phyloP scores from a whole-genome alignment of 2,888 invertebrate species.

The Stenurella melanura region DNA sequence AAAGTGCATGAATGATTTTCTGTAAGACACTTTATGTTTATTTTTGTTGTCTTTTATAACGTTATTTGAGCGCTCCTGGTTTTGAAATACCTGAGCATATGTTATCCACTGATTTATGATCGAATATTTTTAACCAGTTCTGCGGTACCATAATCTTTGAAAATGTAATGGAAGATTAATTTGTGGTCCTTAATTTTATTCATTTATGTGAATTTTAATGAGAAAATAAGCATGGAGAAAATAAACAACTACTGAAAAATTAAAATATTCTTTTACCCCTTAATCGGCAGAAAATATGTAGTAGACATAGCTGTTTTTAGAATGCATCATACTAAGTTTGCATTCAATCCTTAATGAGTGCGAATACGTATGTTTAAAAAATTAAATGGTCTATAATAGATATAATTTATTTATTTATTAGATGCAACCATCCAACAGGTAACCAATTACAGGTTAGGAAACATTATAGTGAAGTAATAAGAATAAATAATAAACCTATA shows the following conservation, averaged over 20 bases:
- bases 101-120: slow-evolving; percentile 69
- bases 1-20: slow-evolving; percentile 49
- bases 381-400: too few species aligned
- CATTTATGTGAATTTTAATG: slow-evolving; percentile 65
- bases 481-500: too few species aligned
- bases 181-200: slow-evolving; percentile 63
- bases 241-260: slow-evolving; percentile 40
- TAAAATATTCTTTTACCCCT: slow-evolving; percentile 40
- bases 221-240: slow-evolving; percentile 55
- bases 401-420: too few species aligned
- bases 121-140: slow-evolving; percentile 69
- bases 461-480: too few species aligned
- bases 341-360: too few species aligned
- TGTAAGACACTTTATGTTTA: slow-evolving; percentile 50
- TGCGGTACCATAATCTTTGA: slow-evolving; percentile 63
- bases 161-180: slow-evolving; percentile 61
- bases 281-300: slow-evolving; percentile 43
- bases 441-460: too few species aligned
- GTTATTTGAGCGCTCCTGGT: slow-evolving; percentile 64
- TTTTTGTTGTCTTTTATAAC: slow-evolving; percentile 54
- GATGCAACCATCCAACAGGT: too few species aligned
- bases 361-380: too few species aligned
- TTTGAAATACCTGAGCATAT: slow-evolving; percentile 69
- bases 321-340: background rate
- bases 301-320: background rate